Evolutionary conservation across 2,888 invertebrate genomes (phyloP), one percentile per base, ranked within the genome.

Genomic region (Tenthredo livida): DNA sequence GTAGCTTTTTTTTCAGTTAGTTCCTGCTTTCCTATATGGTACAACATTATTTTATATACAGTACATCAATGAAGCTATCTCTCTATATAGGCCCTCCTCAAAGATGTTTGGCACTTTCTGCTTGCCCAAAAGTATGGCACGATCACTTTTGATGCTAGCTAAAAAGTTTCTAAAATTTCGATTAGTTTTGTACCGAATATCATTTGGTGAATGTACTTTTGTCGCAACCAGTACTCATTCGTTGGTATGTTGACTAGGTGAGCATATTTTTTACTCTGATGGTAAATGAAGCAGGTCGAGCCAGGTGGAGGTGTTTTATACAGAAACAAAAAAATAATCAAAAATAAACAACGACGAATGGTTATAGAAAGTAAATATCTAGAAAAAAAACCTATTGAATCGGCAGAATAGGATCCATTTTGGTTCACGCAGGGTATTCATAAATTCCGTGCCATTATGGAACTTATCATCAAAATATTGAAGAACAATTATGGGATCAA

Each of bases 221-320:
- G n/a, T 25, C 61, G 21, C 37, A 70, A 17, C 15, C 70, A 33
- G 17, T 25, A 70, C 17, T 37, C 21, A 70, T 37, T 29, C 12
- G n/a, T 29, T 25, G 12, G 33, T 37, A 70, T 47, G 73, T 75
- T 47, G 73, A 25, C 47, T 43, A 40, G 40, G 25, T 25, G 15
- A 33, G 33, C 15, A 17, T n/a, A 25, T 75, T 47, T 47, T n/a
- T n/a, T 75, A 21, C 21, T 12, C 25, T 21, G 73, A 15, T 75
- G 25, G 40, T 75, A 25, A 72, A 72, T 72, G 40, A 37, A 75
- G 43, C 73, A 43, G 40, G 25, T 75, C 73, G 43, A 47, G 25
- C 21, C 25, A 75, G 47, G 9, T 21, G 73, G 21, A 75, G 25
- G 73, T 75, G 43, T 47, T 21, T 7, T 29, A 47, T 25, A 10